Evolutionary conservation across 1,140 invertebrate genomes (phyloP), one percentile per base, ranked within the genome.

Genomic region (Theocolax elegans): DNA sequence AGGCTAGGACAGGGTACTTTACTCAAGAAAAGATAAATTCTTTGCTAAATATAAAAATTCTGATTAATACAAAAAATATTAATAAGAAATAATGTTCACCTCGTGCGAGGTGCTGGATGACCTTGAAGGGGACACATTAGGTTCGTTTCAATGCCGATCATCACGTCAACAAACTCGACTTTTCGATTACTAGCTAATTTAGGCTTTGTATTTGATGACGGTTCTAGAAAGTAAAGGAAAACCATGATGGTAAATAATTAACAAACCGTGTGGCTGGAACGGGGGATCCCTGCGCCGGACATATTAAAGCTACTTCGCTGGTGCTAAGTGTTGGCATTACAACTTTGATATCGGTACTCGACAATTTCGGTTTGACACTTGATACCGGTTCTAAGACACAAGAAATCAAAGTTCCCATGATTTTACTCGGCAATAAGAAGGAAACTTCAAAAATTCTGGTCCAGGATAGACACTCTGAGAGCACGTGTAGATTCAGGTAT

Each of bases 211-310:
- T 85, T 86, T 64, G 87, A 88, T 35, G 87, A 86, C 1, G 88
- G 88, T 68, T 88, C 88, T 89, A 80, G 64, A 44, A 76, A 67
- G 4, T 72, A 59, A 68, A 70, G 13, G 4, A 31, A 46, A 63
- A 71, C 7, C 46, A 31, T 56, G 8, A 6, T 12, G 31, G 31
- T 56, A 3, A 31, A 25, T 67, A 53, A 9, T 42, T 46, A 70
- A 83, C 80, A 76, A 74, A 81, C 81, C 78, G 82, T 78, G 79
- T 83, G 51, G 77, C 69, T 67, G 80, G 82, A 70, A 85, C 82
- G 81, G 85, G 91, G 84, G 88, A 92, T 74, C 89, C 91, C 86
- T 91, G 89, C 42, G 89, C 91, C 75, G 90, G 90, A 85, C 89
- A 92, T 79, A 88, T 88, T 79, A 90, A 87, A 65, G 78, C 87